These are phyloP conservation scores for Dorcus hopei DNA, from an alignment of 2,888 invertebrate genomes.

Conservation along the genomic window DNA sequence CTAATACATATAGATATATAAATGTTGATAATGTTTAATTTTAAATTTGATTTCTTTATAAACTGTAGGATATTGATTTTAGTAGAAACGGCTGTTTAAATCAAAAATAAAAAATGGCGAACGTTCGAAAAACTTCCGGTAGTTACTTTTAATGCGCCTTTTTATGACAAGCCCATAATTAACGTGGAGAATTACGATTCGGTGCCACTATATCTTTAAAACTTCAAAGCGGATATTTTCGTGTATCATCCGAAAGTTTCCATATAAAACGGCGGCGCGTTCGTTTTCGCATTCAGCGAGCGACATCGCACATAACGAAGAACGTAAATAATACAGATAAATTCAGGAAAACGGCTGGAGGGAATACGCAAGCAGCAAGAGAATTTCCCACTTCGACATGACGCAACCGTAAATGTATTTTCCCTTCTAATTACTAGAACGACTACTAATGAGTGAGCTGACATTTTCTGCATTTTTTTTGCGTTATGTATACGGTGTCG, in stretches of 20 bases:
- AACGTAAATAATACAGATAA: no score
- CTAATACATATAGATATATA: no score
- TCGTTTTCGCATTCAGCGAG: no score
- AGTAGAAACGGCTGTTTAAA: no score
- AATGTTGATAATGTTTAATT: no score
- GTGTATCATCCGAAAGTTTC: no score
- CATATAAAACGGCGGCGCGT: no score
- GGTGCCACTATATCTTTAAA: background rate
- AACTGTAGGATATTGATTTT: no score
- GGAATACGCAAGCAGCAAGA: no score
- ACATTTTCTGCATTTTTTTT: conserved; percentile 12
- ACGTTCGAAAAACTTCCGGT: background rate
- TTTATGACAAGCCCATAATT: background rate
- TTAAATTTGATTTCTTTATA: no score
- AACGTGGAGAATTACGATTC: background rate
- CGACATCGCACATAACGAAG: no score
- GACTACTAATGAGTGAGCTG: background rate
- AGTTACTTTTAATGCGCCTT: background rate
- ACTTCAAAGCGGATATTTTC: background rate
- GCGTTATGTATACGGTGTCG: conserved; percentile 23
- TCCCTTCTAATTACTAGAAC: background rate
- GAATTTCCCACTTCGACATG: background rate
- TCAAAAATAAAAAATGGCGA: background rate
- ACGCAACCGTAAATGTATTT: background rate
- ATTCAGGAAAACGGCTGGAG: no score